A percentile compares a stretch with the other conserved stretches of the same genome.
phyloP scores from a whole-genome alignment of 2,113 vertebrate species.

The Ammodramus savannarum region DNA sequence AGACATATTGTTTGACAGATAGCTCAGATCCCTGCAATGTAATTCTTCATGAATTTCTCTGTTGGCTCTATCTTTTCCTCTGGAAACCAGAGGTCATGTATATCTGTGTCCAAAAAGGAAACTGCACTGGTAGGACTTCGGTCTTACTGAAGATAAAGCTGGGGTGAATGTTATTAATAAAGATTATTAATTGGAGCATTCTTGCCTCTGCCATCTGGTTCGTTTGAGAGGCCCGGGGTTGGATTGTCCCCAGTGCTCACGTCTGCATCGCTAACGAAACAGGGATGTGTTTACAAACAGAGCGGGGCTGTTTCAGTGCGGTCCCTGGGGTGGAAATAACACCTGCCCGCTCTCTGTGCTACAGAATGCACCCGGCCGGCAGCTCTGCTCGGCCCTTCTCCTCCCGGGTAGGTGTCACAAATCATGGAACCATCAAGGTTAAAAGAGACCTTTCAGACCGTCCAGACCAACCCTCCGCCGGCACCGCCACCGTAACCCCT shows the following conservation, averaged over 20 bases:
- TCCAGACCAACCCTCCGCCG: not conserved
- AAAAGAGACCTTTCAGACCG: not conserved
- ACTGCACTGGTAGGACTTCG: not conserved
- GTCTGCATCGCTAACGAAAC: rapidly evolving
- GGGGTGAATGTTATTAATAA: not conserved
- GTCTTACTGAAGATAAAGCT: not conserved
- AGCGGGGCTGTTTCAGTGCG: not conserved
- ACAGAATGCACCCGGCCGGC: not conserved
- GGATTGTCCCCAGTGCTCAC: rapidly evolving
- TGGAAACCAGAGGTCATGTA: not conserved
- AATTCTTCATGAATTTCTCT: not conserved
- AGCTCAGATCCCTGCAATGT: rapidly evolving
- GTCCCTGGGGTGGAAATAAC: not conserved
- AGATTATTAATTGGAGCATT: not conserved
- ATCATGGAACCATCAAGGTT: rapidly evolving
- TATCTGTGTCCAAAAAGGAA: not conserved
- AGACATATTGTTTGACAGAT: not conserved
- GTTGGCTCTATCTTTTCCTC: rapidly evolving
- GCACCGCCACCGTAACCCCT: not conserved
- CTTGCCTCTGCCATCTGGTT: not conserved
- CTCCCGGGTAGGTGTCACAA: not conserved
- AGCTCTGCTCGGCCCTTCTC: not conserved
- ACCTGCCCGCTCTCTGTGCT: rapidly evolving
- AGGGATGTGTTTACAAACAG: not conserved
- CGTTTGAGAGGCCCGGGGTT: not conserved